A percentile compares a stretch with the other conserved stretches of the same genome.
Conservation (phyloP, 2,113 vertebrate species). For the Seriola dumerili region DNA sequence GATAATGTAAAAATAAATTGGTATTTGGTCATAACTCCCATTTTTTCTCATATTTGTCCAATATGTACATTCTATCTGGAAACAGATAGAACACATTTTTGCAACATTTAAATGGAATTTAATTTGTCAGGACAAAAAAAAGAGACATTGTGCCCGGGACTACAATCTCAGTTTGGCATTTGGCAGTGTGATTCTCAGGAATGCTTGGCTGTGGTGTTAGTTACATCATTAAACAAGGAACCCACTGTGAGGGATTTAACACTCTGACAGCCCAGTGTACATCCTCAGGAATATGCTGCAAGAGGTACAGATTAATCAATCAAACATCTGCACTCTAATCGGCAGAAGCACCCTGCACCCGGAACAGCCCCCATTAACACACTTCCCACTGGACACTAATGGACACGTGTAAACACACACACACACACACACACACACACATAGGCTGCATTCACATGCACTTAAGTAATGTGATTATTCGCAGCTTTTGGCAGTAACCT, state of each 20-base stretch:
- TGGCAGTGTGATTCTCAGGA: slow-evolving; percentile 58
- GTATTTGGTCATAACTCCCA: neutral
- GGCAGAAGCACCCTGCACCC: slow-evolving; percentile 22
- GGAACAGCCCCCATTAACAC: slow-evolving; percentile 59
- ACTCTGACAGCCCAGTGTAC: slow-evolving; percentile 28
- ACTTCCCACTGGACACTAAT: slow-evolving; percentile 20
- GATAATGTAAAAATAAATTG: neutral
- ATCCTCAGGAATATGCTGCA: slow-evolving; percentile 36
- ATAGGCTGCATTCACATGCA: slow-evolving; percentile 18
- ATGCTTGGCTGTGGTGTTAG: slow-evolving; percentile 62
- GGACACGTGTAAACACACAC: slow-evolving; percentile 19
- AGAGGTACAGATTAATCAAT: slow-evolving; percentile 40
- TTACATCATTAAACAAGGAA: slow-evolving; percentile 74
- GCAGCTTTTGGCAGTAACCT: slow-evolving; percentile 17
- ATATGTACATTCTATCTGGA: neutral
- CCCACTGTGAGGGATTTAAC: slow-evolving; percentile 65
- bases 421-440: slow-evolving; percentile 13
- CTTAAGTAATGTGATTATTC: slow-evolving; percentile 42
- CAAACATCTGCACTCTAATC: slow-evolving; percentile 67
- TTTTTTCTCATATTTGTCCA: neutral
- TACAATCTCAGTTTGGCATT: slow-evolving; percentile 36
- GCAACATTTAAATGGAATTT: slow-evolving; percentile 17
- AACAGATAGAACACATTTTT: slow-evolving; percentile 1
- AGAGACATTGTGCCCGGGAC: slow-evolving; percentile 16
- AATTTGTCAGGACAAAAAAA: slow-evolving; percentile 9